Conservation (phyloP, 2,113 vertebrate genomes). For the Planiliza haematocheilus region DNA sequence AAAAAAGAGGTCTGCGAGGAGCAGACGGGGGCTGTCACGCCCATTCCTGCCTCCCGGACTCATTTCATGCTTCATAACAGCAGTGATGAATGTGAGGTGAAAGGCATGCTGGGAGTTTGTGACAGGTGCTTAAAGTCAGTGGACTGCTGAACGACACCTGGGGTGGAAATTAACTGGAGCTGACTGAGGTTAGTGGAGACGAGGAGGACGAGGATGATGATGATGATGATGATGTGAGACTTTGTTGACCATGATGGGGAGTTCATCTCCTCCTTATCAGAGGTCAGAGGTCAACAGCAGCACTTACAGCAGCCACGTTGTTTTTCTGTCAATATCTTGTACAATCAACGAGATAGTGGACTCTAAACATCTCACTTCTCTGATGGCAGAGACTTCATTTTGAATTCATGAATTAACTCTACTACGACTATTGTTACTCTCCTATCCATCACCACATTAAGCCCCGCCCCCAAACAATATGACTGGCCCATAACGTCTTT, state of each 20-base stretch:
- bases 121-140: conserved; percentile 42
- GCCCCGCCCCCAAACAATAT: no score
- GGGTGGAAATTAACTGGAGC: not conserved
- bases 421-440: no score
- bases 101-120: conserved; percentile 60
- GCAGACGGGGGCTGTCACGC: conserved; percentile 16
- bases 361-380: no score
- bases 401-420: no score
- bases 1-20: conserved; percentile 6
- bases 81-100: conserved; percentile 39
- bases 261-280: not conserved
- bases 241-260: not conserved
- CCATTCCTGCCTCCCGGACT: conserved; percentile 10
- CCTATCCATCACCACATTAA: no score
- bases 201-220: not conserved
- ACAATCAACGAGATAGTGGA: no score
- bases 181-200: not conserved
- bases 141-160: not conserved
- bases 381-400: no score
- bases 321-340: no score
- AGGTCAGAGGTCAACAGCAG: no score
- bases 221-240: not conserved
- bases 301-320: no score
- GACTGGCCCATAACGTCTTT: no score
- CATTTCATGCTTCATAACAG: conserved; percentile 55